A percentile compares a stretch with the other conserved stretches of the same genome.
Conservation (phyloP, 2,113 vertebrate species). For the Spermophilus dauricus region DNA sequence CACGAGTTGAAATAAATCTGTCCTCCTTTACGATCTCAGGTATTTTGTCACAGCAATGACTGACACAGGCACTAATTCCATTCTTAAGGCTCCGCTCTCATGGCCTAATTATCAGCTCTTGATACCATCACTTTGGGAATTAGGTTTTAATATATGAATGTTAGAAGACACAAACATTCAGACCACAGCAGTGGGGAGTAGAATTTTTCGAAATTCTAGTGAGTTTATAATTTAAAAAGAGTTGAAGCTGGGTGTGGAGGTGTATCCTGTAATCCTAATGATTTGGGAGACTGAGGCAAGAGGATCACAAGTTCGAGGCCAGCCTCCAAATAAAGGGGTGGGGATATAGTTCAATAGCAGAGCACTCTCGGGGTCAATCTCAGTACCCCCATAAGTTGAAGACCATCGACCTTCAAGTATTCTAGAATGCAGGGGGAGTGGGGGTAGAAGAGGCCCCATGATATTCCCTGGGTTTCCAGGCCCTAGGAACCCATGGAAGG, state of each 20-base stretch:
- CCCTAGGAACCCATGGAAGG: neutral
- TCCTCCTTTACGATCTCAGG: neutral
- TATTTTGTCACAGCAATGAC: neutral
- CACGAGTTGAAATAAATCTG: neutral
- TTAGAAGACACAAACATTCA: no score
- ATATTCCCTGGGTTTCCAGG: neutral
- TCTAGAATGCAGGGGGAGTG: neutral
- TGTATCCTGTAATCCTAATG: no score
- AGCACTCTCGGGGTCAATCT: no score
- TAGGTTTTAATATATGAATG: neutral
- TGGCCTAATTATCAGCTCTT: neutral
- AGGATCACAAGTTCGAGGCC: no score
- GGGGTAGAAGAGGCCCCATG: neutral
- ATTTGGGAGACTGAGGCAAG: no score
- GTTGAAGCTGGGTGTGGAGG: neutral
- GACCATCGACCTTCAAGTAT: neutral
- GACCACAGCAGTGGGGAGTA: neutral
- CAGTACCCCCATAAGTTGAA: neutral
- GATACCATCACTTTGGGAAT: neutral
- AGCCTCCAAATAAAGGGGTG: no score
- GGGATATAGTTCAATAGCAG: no score
- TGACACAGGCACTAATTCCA: neutral
- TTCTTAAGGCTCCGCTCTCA: neutral
- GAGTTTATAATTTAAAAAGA: neutral
- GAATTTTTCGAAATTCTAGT: conserved; percentile 2